These are phyloP conservation scores for Carcharodon carcharias DNA, from an alignment of 2,797 vertebrate species.

Conservation along the genomic window DNA sequence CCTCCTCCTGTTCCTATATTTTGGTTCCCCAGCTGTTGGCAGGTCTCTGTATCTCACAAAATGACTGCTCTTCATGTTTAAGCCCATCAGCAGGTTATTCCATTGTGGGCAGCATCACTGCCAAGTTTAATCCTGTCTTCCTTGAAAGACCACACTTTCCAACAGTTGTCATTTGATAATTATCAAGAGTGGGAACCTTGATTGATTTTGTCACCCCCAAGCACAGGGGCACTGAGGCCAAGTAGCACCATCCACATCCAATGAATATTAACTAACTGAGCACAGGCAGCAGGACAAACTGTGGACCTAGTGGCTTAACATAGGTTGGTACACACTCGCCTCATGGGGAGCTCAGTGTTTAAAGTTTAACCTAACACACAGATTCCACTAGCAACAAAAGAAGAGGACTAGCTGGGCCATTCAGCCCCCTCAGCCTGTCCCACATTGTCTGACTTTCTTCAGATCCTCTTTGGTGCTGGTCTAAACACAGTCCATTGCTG, in stretches of 20 bases:
- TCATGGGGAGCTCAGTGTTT: not conserved
- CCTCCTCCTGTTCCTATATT: not conserved
- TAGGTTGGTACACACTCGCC: not conserved
- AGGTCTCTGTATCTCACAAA: not conserved
- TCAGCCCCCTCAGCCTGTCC: not conserved
- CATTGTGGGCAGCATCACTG: not conserved
- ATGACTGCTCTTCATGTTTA: not conserved
- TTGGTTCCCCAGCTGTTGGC: not conserved
- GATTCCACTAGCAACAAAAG: not conserved
- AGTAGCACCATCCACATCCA: not conserved
- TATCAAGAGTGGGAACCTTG: not conserved
- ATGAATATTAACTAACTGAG: not conserved
- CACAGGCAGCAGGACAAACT: not conserved
- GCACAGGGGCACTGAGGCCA: not conserved
- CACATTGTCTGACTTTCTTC: not conserved
- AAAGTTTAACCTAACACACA: not conserved
- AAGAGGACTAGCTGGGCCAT: not conserved
- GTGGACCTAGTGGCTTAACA: not conserved
- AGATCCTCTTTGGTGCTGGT: not conserved
- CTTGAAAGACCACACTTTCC: not conserved
- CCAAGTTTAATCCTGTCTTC: not conserved
- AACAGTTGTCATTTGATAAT: not conserved
- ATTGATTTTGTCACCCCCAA: not conserved
- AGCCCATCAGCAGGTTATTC: not conserved
- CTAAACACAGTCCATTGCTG: not conserved